Evolutionary conservation across 2,888 invertebrate genomes (phyloP).

Genomic region (Macrosoma leucophasiata): DNA sequence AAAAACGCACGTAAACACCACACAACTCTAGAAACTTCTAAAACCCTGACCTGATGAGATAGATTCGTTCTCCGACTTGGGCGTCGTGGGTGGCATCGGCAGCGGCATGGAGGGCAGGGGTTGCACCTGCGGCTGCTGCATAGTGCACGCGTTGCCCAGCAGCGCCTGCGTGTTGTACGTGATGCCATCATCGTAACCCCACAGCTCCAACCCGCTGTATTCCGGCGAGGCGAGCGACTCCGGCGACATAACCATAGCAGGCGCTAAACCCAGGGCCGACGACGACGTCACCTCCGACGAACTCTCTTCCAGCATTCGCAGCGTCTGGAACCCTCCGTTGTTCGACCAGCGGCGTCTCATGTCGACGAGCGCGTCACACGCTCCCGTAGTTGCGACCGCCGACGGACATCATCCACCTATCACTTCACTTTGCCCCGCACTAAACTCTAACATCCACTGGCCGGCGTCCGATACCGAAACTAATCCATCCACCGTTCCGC

Average conservation of each 20-base stretch:
- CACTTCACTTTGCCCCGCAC: conserved; percentile 71
- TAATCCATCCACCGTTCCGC: conserved; percentile 47
- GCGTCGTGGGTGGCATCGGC: conserved; percentile 68
- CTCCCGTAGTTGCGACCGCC: conserved; percentile 51
- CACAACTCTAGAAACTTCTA: conserved; percentile 5
- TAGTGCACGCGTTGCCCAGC: conserved; percentile 65
- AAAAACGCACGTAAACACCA: conserved; percentile 34
- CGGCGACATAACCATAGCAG: conserved; percentile 85
- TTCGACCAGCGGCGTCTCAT: conserved; percentile 88
- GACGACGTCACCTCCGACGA: conserved; percentile 87
- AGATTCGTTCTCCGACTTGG: conserved; percentile 72
- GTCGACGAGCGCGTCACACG: conserved; percentile 68
- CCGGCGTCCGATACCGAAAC: conserved; percentile 52
- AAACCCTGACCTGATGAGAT: conserved; percentile 67
- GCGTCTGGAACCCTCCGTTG: conserved; percentile 80
- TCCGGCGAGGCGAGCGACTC: conserved; percentile 85
- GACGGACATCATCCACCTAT: conserved; percentile 69
- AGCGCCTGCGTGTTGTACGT: conserved; percentile 62
- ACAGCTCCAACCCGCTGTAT: conserved; percentile 87
- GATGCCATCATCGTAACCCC: conserved; percentile 81
- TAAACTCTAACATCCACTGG: conserved; percentile 58
- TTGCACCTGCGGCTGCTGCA: conserved; percentile 69
- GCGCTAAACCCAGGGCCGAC: conserved; percentile 81
- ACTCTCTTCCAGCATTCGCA: conserved; percentile 82
- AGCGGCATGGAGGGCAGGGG: conserved; percentile 71